Evolutionary conservation across 2,797 vertebrate species (phyloP).

Genomic region (Danio tinwini): DNA sequence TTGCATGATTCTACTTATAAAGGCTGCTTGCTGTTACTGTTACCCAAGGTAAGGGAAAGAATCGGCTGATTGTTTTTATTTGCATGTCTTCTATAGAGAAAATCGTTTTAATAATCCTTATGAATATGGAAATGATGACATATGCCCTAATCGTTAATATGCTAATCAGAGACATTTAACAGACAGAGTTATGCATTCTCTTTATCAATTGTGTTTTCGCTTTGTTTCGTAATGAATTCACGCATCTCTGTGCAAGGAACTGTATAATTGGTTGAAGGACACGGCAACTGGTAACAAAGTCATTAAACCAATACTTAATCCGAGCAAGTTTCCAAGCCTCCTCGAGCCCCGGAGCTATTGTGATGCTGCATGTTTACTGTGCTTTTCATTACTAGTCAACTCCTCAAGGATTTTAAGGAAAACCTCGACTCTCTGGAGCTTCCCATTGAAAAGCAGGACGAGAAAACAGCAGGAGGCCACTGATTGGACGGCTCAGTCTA

Average conservation of each 20-base stretch:
- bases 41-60: conserved; percentile 29
- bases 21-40: conserved; percentile 47
- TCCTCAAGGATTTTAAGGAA: conserved; percentile 39
- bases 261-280: conserved; percentile 63
- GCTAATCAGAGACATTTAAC: conserved; percentile 65
- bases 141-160: conserved; percentile 64
- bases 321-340: conserved; percentile 66
- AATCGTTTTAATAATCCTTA: conserved; percentile 57
- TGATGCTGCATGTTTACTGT: conserved; percentile 63
- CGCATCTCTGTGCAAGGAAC: conserved; percentile 53
- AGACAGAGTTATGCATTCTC: conserved; percentile 54
- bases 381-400: conserved; percentile 60
- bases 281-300: conserved; percentile 66
- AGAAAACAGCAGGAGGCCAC: conserved; percentile 40
- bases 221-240: conserved; percentile 54
- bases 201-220: conserved; percentile 47
- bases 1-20: conserved; percentile 53
- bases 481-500: conserved; percentile 51
- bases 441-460: conserved; percentile 35
- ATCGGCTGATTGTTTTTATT: conserved; percentile 52
- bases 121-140: conserved; percentile 64
- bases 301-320: conserved; percentile 63
- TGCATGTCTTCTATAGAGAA: conserved; percentile 50
- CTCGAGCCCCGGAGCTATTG: conserved; percentile 60
- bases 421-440: conserved; percentile 3